Percentiles rank a stretch among this genome's conserved stretches.
Conservation (phyloP, 2,888 invertebrate genomes). For the Mylabris sibirica region DNA sequence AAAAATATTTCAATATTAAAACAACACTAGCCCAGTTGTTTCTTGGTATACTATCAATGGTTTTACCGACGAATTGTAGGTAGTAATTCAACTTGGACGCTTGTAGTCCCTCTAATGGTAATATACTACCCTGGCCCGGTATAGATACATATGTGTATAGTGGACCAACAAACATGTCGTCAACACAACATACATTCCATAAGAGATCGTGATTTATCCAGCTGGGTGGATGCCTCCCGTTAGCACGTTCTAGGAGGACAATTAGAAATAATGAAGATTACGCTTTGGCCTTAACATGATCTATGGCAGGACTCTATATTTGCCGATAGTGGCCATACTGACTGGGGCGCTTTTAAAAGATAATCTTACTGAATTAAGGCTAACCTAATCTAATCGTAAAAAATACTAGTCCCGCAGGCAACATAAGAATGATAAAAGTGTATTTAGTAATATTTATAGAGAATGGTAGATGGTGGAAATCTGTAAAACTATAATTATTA, state of each 20-base stretch:
- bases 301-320: constrained; percentile 48
- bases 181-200: constrained; percentile 14
- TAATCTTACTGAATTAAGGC: constrained; percentile 27
- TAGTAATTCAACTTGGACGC: constrained; percentile 45
- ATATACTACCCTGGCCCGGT: constrained; percentile 57
- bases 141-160: constrained; percentile 58
- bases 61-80: constrained; percentile 32
- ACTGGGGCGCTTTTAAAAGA: constrained; percentile 31
- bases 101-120: constrained; percentile 56
- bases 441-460: background rate
- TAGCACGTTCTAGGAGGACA: constrained; percentile 57
- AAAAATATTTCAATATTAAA: constrained; percentile 54
- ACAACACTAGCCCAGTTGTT: constrained; percentile 38
- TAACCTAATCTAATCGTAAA: background rate
- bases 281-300: constrained; percentile 55
- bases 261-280: constrained; percentile 61
- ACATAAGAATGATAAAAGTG: background rate
- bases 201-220: constrained; percentile 13
- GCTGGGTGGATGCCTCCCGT: constrained; percentile 49
- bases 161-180: constrained; percentile 41
- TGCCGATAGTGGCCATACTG: constrained; percentile 38
- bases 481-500: constrained; percentile 2
- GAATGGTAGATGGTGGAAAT: background rate
- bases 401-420: background rate
- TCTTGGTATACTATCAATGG: constrained; percentile 15